Base-by-base conservation (phyloP, 2,113 vertebrate genomes). In the Salvator merianae region DNA sequence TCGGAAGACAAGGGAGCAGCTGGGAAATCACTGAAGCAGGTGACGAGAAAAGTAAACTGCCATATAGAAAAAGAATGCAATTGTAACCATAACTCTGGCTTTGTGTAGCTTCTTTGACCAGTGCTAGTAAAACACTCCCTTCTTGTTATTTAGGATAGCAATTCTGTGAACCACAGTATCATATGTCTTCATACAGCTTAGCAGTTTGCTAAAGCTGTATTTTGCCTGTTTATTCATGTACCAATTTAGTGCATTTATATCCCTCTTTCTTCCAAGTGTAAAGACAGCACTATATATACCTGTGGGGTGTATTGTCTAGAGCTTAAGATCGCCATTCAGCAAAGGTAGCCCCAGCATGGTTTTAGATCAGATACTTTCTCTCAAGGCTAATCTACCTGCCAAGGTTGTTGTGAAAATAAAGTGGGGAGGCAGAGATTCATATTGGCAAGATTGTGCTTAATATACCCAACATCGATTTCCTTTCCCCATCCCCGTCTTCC, bases 101-200 rank as follows among this genome's bases (percentile, higher is more conserved):
- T 78, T 7, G 12, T 34, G 36, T 47, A 36, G 40, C 62, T 38
- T 38, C 36, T 6, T 24, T 32, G 22, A 13, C 32, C 14, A 40
- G 38, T 50, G 4, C 12, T 24, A 34, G 18, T 50, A 68, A 30
- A 0, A 0, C 0, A 0, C 38, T 13, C 34, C 12, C 18, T 26
- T 63, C 28, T 73, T 40, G 7, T 36, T 50, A 32, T 59, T 63
- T 79, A n/a, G 24, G 38, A 10, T 7, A 20, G 16, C 13, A 76
- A 4, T 9, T 59, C 20, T 59, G 20, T 59, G 14, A 16, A 3
- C 14, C 16, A 22, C 4, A 26, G 10, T 6, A 62, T 32, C 26
- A 28, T 8, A 26, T 55, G 12, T 7, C 43, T 66, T 53, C 22
- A 20, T 28, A 24, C 22, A 32, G 38, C 28, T 79, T 47, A 55